Percentiles rank a stretch among this genome's conserved stretches.
phyloP scores from a whole-genome alignment of 2,113 vertebrate genomes.

The Gorsachius goisagi region DNA sequence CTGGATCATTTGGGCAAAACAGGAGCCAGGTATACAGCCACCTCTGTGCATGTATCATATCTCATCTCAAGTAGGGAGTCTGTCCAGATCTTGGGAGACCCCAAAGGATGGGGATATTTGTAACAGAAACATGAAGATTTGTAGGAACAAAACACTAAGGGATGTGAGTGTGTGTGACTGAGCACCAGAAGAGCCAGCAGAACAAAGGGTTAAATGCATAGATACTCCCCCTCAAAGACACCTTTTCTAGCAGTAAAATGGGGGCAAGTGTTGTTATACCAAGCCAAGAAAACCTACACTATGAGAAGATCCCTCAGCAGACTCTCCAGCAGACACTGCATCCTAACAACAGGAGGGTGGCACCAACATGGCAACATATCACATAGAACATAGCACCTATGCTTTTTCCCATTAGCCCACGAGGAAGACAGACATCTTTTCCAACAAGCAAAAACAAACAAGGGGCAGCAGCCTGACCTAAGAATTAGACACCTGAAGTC shows the following conservation, averaged over 20 bases:
- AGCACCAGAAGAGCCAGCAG: background rate
- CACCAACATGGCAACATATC: accelerated
- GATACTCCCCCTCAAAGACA: too few relatives aligned
- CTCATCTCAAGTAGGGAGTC: background rate
- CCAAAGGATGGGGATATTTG: background rate
- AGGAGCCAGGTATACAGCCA: background rate
- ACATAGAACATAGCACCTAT: background rate
- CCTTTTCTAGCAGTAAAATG: background rate
- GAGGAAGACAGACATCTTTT: background rate
- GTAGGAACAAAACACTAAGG: background rate
- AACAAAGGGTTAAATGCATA: background rate
- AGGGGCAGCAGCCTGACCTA: background rate
- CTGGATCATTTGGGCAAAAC: background rate
- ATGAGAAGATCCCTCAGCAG: accelerated
- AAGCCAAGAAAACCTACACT: background rate
- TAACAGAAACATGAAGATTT: background rate
- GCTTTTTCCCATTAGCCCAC: background rate
- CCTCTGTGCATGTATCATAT: background rate
- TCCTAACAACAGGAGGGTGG: background rate
- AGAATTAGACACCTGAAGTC: background rate
- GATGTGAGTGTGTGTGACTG: accelerated
- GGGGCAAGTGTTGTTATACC: background rate
- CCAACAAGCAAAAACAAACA: background rate
- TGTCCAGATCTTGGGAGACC: background rate
- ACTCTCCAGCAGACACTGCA: background rate